These are phyloP conservation scores for Ochropleura plecta DNA, from an alignment of 2,888 invertebrate species.

Conservation along the genomic window DNA sequence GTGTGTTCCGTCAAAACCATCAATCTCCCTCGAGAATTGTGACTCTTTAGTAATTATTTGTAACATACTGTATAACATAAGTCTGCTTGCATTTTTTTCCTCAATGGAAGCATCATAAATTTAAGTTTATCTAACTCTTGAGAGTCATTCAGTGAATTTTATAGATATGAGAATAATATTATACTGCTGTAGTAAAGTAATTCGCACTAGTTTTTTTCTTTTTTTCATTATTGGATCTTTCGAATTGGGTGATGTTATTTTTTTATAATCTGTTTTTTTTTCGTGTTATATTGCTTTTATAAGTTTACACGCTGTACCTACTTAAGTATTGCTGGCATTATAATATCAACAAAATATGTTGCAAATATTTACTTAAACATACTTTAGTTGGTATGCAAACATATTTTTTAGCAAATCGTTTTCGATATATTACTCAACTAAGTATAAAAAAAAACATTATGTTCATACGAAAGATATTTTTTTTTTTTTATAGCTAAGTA, in stretches of 20 bases:
- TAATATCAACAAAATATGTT: background rate
- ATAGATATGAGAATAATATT: slow-evolving; percentile 20
- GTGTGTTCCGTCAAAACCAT: slow-evolving; percentile 68
- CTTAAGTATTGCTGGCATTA: background rate
- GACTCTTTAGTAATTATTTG: slow-evolving; percentile 55
- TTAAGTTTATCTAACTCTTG: slow-evolving; percentile 44
- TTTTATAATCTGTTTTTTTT: background rate
- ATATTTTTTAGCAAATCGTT: background rate
- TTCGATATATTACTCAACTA: background rate
- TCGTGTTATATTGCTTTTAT: background rate
- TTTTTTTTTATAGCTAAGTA: too few relatives aligned
- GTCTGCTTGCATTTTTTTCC: slow-evolving; percentile 30
- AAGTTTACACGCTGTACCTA: background rate
- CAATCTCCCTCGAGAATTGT: slow-evolving; percentile 52
- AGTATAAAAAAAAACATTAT: background rate
- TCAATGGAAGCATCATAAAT: slow-evolving; percentile 34
- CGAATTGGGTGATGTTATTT: background rate
- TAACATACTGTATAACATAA: slow-evolving; percentile 23
- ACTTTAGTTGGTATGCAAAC: background rate
- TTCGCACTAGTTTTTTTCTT: background rate
- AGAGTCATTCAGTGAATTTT: slow-evolving; percentile 41
- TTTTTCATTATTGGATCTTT: slow-evolving; percentile 3
- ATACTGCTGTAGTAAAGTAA: background rate
- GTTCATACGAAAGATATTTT: background rate
- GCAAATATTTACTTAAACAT: background rate